phyloP scores from a whole-genome alignment of 1,140 invertebrate genomes.

The Sitophilus oryzae region DNA sequence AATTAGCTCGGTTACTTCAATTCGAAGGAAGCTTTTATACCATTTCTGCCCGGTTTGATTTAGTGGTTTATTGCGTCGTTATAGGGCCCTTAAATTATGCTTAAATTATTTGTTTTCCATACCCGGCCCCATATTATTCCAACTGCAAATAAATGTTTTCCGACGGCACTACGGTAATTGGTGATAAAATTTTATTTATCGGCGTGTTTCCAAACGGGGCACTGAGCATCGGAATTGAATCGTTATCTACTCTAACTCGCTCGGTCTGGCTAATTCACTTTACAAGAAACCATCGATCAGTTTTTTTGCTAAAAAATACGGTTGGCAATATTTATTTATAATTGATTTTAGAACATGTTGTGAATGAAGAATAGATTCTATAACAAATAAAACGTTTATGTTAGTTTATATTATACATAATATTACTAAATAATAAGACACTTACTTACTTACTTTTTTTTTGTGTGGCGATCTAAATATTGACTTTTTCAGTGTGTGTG shows the following conservation, averaged over 20 bases:
- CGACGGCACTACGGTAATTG: neutral
- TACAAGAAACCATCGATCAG: no score
- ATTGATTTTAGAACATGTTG: no score
- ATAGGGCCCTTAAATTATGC: neutral
- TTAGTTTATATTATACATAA: no score
- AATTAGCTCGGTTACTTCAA: conserved; percentile 18
- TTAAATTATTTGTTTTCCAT: neutral
- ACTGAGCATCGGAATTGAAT: neutral
- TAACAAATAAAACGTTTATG: no score
- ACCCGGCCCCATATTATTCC: neutral
- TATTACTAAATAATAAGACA: no score
- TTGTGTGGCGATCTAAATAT: no score
- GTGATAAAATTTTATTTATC: neutral
- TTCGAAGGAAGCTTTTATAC: conserved; percentile 13
- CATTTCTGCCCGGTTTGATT: conserved; percentile 3
- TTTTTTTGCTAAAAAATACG: no score
- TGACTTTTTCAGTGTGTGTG: no score
- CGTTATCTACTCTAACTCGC: neutral
- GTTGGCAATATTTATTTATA: no score
- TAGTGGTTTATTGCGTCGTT: conserved; percentile 6
- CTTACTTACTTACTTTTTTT: no score
- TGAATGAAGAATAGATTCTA: no score
- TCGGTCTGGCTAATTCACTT: neutral
- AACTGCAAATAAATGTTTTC: neutral
- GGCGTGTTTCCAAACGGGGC: neutral